Evolutionary conservation across 2,113 vertebrate genomes (phyloP).

Genomic region (Petromus typicus): DNA sequence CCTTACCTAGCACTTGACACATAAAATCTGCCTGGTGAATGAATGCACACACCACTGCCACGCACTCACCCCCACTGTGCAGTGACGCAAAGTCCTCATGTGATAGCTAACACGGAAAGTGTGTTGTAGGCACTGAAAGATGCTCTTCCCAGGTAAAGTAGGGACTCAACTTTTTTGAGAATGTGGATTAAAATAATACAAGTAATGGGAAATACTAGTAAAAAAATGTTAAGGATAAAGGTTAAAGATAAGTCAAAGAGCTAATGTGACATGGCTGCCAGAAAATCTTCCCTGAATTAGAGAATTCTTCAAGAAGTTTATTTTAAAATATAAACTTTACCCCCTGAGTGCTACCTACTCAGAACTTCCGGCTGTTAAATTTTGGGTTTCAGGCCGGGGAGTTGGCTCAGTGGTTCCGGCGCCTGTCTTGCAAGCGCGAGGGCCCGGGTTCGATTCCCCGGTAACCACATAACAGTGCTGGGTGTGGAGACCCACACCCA

Average conservation of each 20-base stretch:
- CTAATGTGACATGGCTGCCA: background rate
- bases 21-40: background rate
- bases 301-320: background rate
- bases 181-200: background rate
- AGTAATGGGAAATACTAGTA: background rate
- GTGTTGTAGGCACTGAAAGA: background rate
- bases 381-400: background rate
- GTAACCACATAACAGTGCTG: too few relatives aligned
- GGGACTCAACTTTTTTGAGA: background rate
- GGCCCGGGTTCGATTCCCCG: too few relatives aligned
- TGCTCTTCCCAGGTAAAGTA: background rate
- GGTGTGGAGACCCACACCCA: too few relatives aligned
- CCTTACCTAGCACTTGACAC: background rate
- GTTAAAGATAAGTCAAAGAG: background rate
- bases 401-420: too few relatives aligned
- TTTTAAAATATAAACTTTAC: background rate
- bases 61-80: background rate
- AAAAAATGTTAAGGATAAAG: background rate
- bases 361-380: background rate
- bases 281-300: background rate
- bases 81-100: background rate
- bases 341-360: background rate
- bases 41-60: background rate
- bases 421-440: too few relatives aligned
- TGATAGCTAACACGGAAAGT: background rate